phyloP scores from a whole-genome alignment of 2,113 vertebrate species.

The Ochotona princeps region DNA sequence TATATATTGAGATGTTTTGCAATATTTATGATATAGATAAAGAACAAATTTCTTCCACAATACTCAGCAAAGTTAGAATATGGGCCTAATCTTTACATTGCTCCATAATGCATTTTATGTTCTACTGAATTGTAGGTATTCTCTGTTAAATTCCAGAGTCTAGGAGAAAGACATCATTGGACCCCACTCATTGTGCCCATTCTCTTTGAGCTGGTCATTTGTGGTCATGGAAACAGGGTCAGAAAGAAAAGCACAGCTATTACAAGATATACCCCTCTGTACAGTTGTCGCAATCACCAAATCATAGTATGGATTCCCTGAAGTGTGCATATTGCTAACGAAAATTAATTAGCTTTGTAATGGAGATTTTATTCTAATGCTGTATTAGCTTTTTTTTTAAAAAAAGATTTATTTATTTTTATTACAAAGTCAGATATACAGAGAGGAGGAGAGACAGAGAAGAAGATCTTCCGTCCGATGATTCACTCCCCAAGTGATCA shows the following conservation, averaged over 20 bases:
- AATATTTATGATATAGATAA: conserved; percentile 2
- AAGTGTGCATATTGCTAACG: neutral
- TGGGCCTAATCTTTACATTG: neutral
- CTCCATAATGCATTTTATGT: conserved; percentile 13
- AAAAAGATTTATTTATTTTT: no score
- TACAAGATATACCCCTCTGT: neutral
- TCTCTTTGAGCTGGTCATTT: neutral
- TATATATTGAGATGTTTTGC: neutral
- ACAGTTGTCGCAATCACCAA: neutral
- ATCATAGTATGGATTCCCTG: neutral
- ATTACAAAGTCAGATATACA: no score
- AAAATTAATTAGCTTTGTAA: conserved; percentile 26
- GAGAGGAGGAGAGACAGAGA: no score
- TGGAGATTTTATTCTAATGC: neutral
- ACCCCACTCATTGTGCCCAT: neutral
- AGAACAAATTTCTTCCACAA: neutral
- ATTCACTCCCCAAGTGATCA: no score
- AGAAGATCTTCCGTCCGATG: no score
- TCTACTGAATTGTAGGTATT: neutral
- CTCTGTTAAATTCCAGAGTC: conserved; percentile 50
- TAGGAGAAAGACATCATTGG: conserved; percentile 33
- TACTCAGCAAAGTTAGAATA: neutral
- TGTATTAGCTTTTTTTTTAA: neutral
- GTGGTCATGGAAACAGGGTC: neutral
- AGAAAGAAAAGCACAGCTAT: neutral